A percentile compares a stretch with the other conserved stretches of the same genome.
These are phyloP conservation scores for Antheraea pernyi DNA, from an alignment of 1,140 invertebrate genomes.

Conservation along the genomic window DNA sequence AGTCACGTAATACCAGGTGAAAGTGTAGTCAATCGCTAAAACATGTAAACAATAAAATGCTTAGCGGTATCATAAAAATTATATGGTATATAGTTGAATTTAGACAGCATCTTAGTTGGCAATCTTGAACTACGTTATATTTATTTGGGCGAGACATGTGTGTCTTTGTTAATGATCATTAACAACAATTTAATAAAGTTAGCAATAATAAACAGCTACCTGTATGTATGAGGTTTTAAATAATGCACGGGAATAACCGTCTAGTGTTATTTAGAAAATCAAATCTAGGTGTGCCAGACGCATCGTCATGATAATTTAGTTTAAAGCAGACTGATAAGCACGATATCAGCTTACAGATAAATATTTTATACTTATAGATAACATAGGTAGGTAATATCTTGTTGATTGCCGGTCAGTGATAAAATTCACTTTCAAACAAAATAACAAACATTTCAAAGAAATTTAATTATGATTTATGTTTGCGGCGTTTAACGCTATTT, in stretches of 20 bases:
- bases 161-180: no score
- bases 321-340: conserved; percentile 31
- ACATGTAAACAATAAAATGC: no score
- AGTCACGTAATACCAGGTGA: no score
- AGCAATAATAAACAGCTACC: no score
- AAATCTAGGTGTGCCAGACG: conserved; percentile 26
- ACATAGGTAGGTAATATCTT: neutral
- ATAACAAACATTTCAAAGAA: neutral
- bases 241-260: neutral
- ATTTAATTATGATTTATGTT: neutral
- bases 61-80: no score
- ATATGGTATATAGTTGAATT: no score
- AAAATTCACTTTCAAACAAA: neutral
- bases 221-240: neutral
- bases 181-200: no score
- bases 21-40: no score
- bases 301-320: conserved; percentile 33
- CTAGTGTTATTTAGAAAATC: neutral
- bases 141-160: no score
- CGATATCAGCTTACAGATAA: conserved; percentile 22
- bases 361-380: neutral
- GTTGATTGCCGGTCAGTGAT: neutral
- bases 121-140: no score
- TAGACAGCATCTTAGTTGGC: no score
- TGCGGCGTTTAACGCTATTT: neutral